A percentile compares a stretch with the other conserved stretches of the same genome.
These are phyloP conservation scores for Columbina picui DNA, from an alignment of 2,113 vertebrate species.

Conservation along the genomic window DNA sequence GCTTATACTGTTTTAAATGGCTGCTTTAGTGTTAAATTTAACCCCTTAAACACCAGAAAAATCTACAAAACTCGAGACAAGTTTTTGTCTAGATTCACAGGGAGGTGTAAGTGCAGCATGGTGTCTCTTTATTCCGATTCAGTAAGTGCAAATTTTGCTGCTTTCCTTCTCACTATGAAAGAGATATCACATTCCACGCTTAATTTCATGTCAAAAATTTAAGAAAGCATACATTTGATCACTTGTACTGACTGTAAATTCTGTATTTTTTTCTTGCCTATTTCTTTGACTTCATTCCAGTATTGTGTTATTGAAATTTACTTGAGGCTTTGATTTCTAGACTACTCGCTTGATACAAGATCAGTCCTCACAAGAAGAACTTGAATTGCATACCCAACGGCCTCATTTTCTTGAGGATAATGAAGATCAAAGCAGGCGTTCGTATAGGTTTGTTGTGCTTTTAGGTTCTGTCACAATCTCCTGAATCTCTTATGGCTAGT, in stretches of 20 bases:
- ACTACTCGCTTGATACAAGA: conserved; percentile 89
- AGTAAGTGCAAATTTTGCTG: not conserved
- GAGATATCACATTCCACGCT: not conserved
- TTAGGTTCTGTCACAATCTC: not conserved
- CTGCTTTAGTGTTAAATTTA: not conserved
- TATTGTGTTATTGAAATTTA: not conserved
- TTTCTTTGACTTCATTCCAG: not conserved
- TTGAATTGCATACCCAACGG: conserved; percentile 82
- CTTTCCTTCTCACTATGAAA: not conserved
- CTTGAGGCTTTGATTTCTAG: conserved; percentile 70
- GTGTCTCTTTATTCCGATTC: not conserved
- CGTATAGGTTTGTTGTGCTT: conserved; percentile 83
- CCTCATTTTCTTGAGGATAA: conserved; percentile 87
- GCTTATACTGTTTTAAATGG: not conserved
- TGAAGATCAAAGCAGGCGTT: conserved; percentile 89
- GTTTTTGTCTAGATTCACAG: not conserved
- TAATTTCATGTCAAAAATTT: not conserved
- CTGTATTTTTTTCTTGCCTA: not conserved
- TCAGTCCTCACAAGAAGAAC: conserved; percentile 79
- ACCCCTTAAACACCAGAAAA: not conserved
- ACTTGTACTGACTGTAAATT: not conserved
- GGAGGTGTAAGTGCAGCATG: fast-evolving
- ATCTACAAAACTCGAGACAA: fast-evolving
- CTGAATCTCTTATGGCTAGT: not conserved
- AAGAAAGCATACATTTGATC: not conserved